Evolutionary conservation across 37 sponge, comb jelly and placozoan genomes (phyloP).

Genomic region (Eunapius fragilis): DNA sequence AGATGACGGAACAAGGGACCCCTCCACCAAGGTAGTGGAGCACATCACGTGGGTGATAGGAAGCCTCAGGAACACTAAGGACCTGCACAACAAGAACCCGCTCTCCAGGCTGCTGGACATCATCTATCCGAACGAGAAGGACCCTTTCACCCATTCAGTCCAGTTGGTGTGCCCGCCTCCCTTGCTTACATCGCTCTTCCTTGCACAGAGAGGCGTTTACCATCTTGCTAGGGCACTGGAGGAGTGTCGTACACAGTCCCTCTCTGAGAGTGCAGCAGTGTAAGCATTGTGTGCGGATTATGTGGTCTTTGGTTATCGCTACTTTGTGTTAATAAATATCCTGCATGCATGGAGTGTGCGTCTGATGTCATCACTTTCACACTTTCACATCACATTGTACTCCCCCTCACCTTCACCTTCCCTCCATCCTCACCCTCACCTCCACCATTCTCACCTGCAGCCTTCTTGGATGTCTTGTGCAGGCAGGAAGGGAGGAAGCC

Average conservation of each 20-base stretch:
- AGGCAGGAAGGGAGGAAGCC: constrained; percentile 34
- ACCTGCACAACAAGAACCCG: constrained; percentile 28
- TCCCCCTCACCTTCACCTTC: not conserved
- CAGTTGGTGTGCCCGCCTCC: not conserved
- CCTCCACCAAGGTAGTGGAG: not conserved
- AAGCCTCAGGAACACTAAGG: constrained; percentile 16
- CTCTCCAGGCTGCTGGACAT: constrained; percentile 20
- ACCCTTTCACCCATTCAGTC: not conserved
- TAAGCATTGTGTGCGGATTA: constrained; percentile 20
- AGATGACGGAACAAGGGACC: not conserved
- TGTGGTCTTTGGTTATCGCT: not conserved
- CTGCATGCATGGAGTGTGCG: not conserved
- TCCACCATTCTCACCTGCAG: constrained; percentile 13
- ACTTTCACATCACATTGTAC: not conserved
- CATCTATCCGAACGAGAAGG: constrained; percentile 5
- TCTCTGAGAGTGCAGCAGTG: constrained; percentile 31
- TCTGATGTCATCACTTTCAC: not conserved
- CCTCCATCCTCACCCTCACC: not conserved
- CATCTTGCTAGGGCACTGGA: constrained; percentile 31
- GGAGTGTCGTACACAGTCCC: not conserved
- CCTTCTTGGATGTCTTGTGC: constrained; percentile 24
- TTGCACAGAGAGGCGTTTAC: constrained; percentile 22
- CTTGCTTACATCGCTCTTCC: constrained; percentile 5
- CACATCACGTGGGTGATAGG: constrained; percentile 18
- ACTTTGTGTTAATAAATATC: too few species aligned